Evolutionary conservation across 2,113 vertebrate species (phyloP).

Genomic region (Ivindomyrus marchei): DNA sequence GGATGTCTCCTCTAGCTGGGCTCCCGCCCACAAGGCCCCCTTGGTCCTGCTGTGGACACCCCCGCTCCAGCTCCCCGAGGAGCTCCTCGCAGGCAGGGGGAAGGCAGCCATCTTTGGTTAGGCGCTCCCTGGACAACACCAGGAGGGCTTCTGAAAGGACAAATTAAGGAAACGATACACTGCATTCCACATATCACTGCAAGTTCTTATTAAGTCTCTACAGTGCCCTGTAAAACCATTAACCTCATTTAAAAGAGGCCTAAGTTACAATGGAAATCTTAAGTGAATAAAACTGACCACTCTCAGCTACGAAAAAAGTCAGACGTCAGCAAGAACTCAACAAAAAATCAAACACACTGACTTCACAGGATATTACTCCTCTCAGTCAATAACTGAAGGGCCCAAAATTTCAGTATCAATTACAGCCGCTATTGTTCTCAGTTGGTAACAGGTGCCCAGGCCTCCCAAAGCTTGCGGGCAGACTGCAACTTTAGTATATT

Average conservation of each 20-base stretch:
- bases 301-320: neutral
- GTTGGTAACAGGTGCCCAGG: neutral
- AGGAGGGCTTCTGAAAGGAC: slow-evolving; percentile 69
- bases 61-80: slow-evolving; percentile 62
- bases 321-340: neutral
- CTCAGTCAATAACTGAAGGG: neutral
- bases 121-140: slow-evolving; percentile 58
- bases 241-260: neutral
- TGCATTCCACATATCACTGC: neutral
- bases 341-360: neutral
- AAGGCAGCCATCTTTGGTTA: slow-evolving; percentile 56
- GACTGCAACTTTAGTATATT: neutral
- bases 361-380: neutral
- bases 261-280: neutral
- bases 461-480: neutral
- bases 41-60: slow-evolving; percentile 28
- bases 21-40: neutral
- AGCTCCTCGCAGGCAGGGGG: slow-evolving; percentile 69
- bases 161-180: slow-evolving; percentile 5
- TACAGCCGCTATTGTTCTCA: neutral
- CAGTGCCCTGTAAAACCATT: neutral
- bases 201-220: neutral
- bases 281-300: neutral
- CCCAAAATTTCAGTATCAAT: neutral
- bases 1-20: neutral